Evolutionary conservation across 2,113 vertebrate species (phyloP).

Genomic region (Fregetta grallaria): DNA sequence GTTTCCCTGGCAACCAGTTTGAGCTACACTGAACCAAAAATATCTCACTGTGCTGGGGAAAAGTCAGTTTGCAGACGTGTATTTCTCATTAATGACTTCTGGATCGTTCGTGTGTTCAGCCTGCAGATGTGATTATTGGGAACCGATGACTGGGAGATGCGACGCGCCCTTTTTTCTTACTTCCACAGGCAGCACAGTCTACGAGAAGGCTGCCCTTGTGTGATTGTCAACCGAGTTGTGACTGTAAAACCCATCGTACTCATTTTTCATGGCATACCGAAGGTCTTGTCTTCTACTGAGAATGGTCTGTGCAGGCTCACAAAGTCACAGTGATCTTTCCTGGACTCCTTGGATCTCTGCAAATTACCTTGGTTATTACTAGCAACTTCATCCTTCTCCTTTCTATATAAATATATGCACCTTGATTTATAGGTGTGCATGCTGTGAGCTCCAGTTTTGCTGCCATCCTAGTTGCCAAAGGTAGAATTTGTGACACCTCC

Average conservation of each 20-base stretch:
- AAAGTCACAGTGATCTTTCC: neutral
- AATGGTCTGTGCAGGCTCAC: neutral
- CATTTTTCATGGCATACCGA: neutral
- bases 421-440: neutral
- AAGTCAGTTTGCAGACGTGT: neutral
- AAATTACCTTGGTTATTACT: neutral
- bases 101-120: neutral
- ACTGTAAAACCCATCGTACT: neutral
- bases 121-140: neutral
- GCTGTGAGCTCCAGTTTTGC: neutral
- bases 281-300: neutral
- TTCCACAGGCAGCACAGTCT: neutral
- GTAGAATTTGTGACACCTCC: neutral
- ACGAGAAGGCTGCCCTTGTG: neutral
- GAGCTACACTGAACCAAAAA: slow-evolving; percentile 37
- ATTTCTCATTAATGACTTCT: slow-evolving; percentile 1
- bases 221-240: neutral
- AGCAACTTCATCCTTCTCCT: neutral
- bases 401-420: neutral
- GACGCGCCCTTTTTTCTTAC: neutral
- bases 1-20: slow-evolving; percentile 34
- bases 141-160: neutral
- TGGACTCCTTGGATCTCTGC: neutral
- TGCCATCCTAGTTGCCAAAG: neutral
- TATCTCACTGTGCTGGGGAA: neutral